phyloP scores from a whole-genome alignment of 1,140 invertebrate genomes.

The Listronotus bonariensis region DNA sequence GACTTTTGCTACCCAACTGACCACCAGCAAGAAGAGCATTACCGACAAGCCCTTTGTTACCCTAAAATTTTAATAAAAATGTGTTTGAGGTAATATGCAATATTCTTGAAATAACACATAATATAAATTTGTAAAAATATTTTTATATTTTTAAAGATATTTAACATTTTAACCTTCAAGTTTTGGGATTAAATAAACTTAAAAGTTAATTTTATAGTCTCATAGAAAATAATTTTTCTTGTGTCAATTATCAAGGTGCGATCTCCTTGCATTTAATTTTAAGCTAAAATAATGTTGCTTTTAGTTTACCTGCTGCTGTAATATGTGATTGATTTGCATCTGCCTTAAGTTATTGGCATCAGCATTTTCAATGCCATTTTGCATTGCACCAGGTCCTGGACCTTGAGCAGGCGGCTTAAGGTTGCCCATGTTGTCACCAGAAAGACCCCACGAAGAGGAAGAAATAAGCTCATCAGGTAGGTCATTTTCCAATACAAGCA shows the following conservation, averaged over 20 bases:
- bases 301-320: constrained; percentile 56
- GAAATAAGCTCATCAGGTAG: constrained; percentile 89
- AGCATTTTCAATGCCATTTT: constrained; percentile 54
- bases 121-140: no score
- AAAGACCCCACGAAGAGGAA: constrained; percentile 66
- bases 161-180: no score
- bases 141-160: no score
- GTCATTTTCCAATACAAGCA: constrained; percentile 89
- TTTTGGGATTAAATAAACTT: no score
- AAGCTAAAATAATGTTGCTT: no score
- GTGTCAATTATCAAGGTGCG: no score
- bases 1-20: constrained; percentile 76
- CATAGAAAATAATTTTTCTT: no score
- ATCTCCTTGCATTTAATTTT: no score
- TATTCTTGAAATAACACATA: no score
- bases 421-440: constrained; percentile 63
- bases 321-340: constrained; percentile 67
- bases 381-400: constrained; percentile 70
- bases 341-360: constrained; percentile 51
- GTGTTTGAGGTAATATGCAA: no score
- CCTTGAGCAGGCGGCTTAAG: constrained; percentile 75
- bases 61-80: constrained; percentile 58
- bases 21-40: constrained; percentile 71
- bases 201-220: no score
- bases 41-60: constrained; percentile 73